A percentile compares a stretch with the other conserved stretches of the same genome.
These are phyloP conservation scores for Erpornis zantholeuca DNA, from an alignment of 2,113 vertebrate genomes.

Conservation along the genomic window DNA sequence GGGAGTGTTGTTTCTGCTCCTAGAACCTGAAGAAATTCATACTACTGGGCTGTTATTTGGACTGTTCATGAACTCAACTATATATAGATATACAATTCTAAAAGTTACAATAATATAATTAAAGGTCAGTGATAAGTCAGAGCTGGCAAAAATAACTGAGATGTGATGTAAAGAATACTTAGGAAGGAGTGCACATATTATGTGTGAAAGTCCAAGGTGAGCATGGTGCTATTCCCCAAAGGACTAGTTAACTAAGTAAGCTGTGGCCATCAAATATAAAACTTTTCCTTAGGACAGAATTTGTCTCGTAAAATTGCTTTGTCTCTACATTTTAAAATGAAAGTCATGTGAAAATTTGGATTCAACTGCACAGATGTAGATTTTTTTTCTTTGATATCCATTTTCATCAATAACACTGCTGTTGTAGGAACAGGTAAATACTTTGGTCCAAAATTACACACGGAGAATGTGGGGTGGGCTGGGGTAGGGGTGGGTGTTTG, in stretches of 20 bases:
- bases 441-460: background rate
- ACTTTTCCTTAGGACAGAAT: background rate
- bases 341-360: background rate
- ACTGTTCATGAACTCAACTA: background rate
- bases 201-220: background rate
- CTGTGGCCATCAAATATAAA: background rate
- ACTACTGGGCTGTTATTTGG: background rate
- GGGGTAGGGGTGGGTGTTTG: background rate
- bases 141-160: background rate
- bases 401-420: background rate
- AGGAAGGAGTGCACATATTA: background rate
- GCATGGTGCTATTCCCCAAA: background rate
- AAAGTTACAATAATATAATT: background rate
- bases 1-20: background rate
- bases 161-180: background rate
- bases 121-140: background rate
- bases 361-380: background rate
- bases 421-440: background rate
- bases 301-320: background rate
- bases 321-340: background rate
- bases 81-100: background rate
- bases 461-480: background rate
- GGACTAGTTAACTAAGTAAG: background rate
- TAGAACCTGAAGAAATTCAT: background rate
- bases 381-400: background rate